Evolutionary conservation across 92 coral and sea anemone species (phyloP).

Genomic region (Blastomussa wellsi): DNA sequence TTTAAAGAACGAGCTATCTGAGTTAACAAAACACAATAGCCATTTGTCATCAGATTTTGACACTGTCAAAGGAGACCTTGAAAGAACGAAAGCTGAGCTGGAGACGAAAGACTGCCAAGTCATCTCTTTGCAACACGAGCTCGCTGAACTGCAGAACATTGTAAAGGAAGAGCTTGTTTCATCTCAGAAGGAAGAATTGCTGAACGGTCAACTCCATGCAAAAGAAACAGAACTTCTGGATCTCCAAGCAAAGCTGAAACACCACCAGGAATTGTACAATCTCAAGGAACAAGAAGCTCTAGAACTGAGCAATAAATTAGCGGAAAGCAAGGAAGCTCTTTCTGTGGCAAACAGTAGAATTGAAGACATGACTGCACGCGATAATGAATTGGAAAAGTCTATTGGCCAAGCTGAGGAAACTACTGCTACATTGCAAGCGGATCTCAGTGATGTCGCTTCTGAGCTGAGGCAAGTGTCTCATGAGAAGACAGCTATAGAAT

Average conservation of each 20-base stretch:
- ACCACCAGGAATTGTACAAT: not conserved
- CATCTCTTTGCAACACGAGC: conserved; percentile 14
- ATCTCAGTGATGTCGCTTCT: conserved; percentile 32
- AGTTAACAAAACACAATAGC: not conserved
- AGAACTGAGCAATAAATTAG: not conserved
- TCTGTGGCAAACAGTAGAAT: not conserved
- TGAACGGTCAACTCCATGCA: conserved; percentile 29
- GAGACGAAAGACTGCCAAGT: conserved; percentile 13
- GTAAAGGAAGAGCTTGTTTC: conserved; percentile 14
- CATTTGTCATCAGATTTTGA: conserved; percentile 9
- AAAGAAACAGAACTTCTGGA: conserved; percentile 17
- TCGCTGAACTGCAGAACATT: conserved; percentile 23
- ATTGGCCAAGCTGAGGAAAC: conserved; percentile 6
- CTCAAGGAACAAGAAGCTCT: conserved; percentile 19
- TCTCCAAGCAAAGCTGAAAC: conserved; percentile 14
- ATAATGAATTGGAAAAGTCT: conserved; percentile 6
- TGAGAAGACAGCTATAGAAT: conserved; percentile 32
- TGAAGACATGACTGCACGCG: conserved; percentile 8
- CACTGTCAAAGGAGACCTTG: conserved; percentile 8
- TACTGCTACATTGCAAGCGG: conserved; percentile 15
- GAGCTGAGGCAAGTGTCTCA: conserved; percentile 28
- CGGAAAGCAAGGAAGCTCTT: conserved; percentile 7
- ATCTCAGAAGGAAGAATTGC: conserved; percentile 36
- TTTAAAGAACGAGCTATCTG: conserved; percentile 16
- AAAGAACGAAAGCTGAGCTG: conserved; percentile 20